Conservation (phyloP, 92 coral and sea anemone genomes). For the Epizoanthus stellaris region DNA sequence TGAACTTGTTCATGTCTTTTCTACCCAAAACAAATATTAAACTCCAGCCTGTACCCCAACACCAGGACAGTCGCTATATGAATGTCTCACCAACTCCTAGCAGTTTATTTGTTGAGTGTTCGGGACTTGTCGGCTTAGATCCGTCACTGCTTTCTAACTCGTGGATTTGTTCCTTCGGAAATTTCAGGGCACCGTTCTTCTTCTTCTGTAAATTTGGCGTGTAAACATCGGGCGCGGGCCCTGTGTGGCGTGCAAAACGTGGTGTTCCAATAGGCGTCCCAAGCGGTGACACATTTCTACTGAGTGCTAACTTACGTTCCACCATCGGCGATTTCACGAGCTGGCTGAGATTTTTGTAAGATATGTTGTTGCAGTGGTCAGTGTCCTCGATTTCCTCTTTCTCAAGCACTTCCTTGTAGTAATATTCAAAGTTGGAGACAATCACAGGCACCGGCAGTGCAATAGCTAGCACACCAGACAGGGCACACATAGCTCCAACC, state of each 20-base stretch:
- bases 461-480: conserved; percentile 94
- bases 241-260: conserved; percentile 20
- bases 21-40: not conserved
- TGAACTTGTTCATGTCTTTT: not conserved
- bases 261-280: conserved; percentile 36
- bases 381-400: conserved; percentile 42
- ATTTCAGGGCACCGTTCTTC: conserved; percentile 64
- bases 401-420: conserved; percentile 88
- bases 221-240: not conserved
- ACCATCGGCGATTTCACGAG: conserved; percentile 71
- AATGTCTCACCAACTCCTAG: conserved; percentile 9
- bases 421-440: conserved; percentile 95
- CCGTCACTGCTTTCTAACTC: conserved; percentile 70
- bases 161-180: conserved; percentile 59
- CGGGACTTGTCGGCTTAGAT: conserved; percentile 49
- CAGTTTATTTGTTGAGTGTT: conserved; percentile 23
- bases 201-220: conserved; percentile 25
- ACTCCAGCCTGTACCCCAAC: not conserved
- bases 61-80: not conserved
- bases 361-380: conserved; percentile 53
- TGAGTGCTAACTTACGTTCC: conserved; percentile 51
- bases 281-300: conserved; percentile 10
- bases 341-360: conserved; percentile 72
- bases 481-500: conserved; percentile 90
- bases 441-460: conserved; percentile 99